phyloP scores from a whole-genome alignment of 2,888 invertebrate genomes.

The Euzetes globulus region DNA sequence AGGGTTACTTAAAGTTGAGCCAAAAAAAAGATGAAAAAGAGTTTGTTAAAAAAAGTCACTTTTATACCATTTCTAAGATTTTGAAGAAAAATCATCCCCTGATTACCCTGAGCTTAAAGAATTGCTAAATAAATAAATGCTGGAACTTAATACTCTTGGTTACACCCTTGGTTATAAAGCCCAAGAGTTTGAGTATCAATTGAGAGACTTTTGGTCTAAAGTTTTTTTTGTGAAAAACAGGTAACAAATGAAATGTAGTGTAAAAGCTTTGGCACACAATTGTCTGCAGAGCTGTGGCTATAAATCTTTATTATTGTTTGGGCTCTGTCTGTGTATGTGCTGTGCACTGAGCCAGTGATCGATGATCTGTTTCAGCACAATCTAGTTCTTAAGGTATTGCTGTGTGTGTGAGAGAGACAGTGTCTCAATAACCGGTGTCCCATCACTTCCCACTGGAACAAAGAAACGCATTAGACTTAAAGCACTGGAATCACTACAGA shows the following conservation, averaged over 20 bases:
- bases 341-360: neutral
- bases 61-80: no score
- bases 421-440: neutral
- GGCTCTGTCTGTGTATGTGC: neutral
- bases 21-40: no score
- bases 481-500: neutral
- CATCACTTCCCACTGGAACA: conserved; percentile 19
- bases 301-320: conserved; percentile 20
- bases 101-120: no score
- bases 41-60: no score
- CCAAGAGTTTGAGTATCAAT: neutral
- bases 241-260: conserved; percentile 2
- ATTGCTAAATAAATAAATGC: no score
- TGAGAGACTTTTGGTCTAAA: neutral
- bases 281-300: neutral
- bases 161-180: neutral
- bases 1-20: no score
- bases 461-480: neutral
- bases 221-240: neutral
- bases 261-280: neutral
- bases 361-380: neutral
- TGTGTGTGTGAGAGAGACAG: no score
- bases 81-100: no score
- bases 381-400: conserved; percentile 1
- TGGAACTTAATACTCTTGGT: no score